Evolutionary conservation across 2,888 invertebrate species (phyloP).

Genomic region (Drosophila algonquin): DNA sequence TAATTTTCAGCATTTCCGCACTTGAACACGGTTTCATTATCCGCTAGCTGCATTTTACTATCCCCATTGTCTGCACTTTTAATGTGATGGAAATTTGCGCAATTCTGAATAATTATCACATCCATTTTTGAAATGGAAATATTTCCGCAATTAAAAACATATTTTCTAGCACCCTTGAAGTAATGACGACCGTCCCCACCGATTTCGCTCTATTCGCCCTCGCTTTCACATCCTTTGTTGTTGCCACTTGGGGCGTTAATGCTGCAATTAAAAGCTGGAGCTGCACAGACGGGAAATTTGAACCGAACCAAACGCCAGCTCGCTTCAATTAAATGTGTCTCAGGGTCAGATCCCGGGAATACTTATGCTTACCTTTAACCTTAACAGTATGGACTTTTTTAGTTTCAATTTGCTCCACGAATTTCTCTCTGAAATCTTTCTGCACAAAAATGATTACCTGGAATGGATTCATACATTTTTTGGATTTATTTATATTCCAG

Average conservation of each 20-base stretch:
- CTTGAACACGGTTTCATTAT: constrained; percentile 73
- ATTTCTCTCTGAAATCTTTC: neutral
- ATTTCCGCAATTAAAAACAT: constrained; percentile 73
- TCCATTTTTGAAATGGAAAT: constrained; percentile 57
- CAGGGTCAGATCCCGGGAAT: neutral
- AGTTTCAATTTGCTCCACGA: neutral
- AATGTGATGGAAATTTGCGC: constrained; percentile 73
- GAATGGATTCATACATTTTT: too few species aligned
- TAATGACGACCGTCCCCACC: constrained; percentile 46
- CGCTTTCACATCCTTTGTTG: constrained; percentile 34
- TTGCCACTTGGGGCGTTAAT: constrained; percentile 45
- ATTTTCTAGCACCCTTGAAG: constrained; percentile 66
- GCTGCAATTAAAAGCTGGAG: constrained; percentile 54
- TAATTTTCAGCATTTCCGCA: constrained; percentile 76
- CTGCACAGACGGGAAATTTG: constrained; percentile 16
- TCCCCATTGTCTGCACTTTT: constrained; percentile 68
- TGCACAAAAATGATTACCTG: too few species aligned
- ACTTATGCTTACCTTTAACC: neutral
- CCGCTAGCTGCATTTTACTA: constrained; percentile 59
- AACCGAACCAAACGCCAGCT: neutral
- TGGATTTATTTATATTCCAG: too few species aligned
- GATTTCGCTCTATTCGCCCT: constrained; percentile 9
- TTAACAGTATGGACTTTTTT: neutral
- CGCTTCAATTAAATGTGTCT: neutral
- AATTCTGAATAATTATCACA: constrained; percentile 68